These are phyloP conservation scores for Gambusia yucatana DNA, from an alignment of 2,797 vertebrate genomes.

Conservation along the genomic window DNA sequence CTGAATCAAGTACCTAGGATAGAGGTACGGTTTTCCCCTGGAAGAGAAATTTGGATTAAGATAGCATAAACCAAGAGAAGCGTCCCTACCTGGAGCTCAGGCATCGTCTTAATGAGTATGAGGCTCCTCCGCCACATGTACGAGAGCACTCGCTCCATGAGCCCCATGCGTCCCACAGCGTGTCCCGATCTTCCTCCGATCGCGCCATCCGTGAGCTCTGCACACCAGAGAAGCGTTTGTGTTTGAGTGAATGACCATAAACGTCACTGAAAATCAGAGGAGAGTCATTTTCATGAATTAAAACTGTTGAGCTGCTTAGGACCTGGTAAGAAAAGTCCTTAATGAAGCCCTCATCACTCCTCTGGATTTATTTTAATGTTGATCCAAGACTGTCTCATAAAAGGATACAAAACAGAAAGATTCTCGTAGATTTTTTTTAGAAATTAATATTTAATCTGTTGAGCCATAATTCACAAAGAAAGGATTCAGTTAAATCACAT, in stretches of 20 bases:
- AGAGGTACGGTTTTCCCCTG: neutral
- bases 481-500: conserved; percentile 11
- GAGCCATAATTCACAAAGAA: neutral
- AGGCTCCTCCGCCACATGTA: conserved; percentile 94
- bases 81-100: conserved; percentile 91
- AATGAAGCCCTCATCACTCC: neutral
- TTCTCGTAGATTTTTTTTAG: neutral
- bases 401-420: neutral
- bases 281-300: neutral
- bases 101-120: conserved; percentile 93
- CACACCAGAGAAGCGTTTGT: conserved; percentile 15
- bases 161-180: conserved; percentile 96
- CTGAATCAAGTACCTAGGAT: neutral
- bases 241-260: neutral
- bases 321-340: neutral
- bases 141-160: conserved; percentile 96
- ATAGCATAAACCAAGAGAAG: neutral
- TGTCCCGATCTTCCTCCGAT: conserved; percentile 92
- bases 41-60: conserved; percentile 1
- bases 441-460: neutral
- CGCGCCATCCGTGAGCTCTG: conserved; percentile 93
- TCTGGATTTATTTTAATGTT: neutral
- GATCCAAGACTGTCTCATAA: neutral
- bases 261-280: neutral
- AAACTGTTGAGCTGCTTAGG: neutral